These are phyloP conservation scores for Leptopilina boulardi DNA, from an alignment of 1,140 invertebrate species.

Conservation along the genomic window DNA sequence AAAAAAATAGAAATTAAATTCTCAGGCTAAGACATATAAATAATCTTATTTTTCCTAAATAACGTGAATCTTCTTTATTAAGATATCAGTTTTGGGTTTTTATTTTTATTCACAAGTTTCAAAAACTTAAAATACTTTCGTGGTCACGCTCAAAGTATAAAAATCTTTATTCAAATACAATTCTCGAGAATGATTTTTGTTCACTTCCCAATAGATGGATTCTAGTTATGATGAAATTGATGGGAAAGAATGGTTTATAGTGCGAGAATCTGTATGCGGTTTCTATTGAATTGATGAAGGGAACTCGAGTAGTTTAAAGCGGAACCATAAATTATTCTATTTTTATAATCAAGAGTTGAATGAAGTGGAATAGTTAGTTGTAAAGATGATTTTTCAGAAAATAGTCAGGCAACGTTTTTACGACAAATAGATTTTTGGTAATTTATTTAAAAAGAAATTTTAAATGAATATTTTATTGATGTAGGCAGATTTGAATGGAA, in stretches of 20 bases:
- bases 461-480: not conserved
- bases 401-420: constrained; percentile 6
- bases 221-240: not conserved
- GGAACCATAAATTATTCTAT: constrained; percentile 10
- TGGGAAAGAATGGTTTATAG: not conserved
- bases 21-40: no score
- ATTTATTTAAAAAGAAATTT: not conserved
- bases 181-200: not conserved
- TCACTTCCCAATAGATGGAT: not conserved
- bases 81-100: not conserved
- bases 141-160: not conserved
- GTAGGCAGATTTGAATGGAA: not conserved
- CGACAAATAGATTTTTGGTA: not conserved
- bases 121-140: not conserved
- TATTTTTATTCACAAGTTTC: not conserved
- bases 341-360: not conserved
- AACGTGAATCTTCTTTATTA: constrained; percentile 25
- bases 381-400: constrained; percentile 1
- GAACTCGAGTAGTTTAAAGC: not conserved
- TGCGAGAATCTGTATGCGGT: not conserved
- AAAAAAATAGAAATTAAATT: no score
- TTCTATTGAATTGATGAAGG: not conserved
- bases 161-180: not conserved
- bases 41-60: constrained; percentile 19
- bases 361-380: not conserved